Evolutionary conservation across 2,888 invertebrate species (phyloP), one percentile per base, ranked within the genome.

Genomic region (Gymnosoma rotundatum): DNA sequence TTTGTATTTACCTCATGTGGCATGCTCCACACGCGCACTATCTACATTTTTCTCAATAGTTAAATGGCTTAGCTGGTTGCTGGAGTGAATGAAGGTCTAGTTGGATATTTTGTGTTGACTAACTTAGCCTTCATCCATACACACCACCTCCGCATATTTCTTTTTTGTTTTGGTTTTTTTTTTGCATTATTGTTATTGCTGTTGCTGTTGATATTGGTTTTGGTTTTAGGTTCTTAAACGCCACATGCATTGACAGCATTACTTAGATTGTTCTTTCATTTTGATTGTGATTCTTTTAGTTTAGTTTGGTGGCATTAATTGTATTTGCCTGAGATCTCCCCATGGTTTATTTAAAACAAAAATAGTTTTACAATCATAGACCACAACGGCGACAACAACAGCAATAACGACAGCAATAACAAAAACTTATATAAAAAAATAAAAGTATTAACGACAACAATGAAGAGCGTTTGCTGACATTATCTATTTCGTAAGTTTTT

Each of bases 281-380:
- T 64, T 70, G 78, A 64, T 69, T 70, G 60, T 63, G 56, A 74
- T 69, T 63, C 63, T 63, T 56, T 67, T 60, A 64, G 10, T 66
- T 70, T 48, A 54, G 56, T 66, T 36, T 58, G 69, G 78, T 60
- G 38, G 72, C 38, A 52, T 73, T 73, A 61, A 38, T 61, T 66
- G 63, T 21, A 42, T 64, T 76, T 61, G 79, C 36, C 69, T 61
- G 64, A 64, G 52, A 64, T 81, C 69, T 78, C 84, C 78, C 81
- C 74, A 54, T 84, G 84, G 74, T 81, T 84, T 81, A 81, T 64
- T 84, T 78, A 81, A 81, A 84, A 81, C 84, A 84, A 81, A 84
- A 81, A 84, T 84, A 81, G 74, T 74, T 84, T 84, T 66, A 81
- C 69, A 81, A 70, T 72, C 85, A 72, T 81, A 84, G 80, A 86